phyloP scores from a whole-genome alignment of 2,113 vertebrate genomes.

The Laticauda colubrina region DNA sequence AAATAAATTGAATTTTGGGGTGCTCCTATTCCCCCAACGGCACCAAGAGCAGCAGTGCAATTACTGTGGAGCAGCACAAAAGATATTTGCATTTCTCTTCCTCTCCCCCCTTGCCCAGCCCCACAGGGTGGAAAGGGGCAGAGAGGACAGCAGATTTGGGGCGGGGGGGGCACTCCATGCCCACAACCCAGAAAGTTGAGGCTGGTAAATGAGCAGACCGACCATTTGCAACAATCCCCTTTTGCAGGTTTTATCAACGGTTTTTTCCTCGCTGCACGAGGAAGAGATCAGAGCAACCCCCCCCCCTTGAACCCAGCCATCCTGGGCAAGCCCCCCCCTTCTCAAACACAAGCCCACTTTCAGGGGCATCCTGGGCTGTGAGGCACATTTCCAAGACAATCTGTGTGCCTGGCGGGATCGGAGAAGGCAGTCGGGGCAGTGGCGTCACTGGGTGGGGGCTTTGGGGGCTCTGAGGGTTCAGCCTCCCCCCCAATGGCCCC shows the following conservation, averaged over 20 bases:
- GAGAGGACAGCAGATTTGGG: neutral
- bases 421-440: neutral
- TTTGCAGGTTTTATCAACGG: neutral
- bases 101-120: neutral
- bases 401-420: rapidly evolving
- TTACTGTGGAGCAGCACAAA: neutral
- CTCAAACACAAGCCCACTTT: neutral
- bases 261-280: neutral
- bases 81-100: neutral
- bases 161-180: neutral
- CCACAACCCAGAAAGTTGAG: neutral
- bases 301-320: neutral
- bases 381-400: neutral
- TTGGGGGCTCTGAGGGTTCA: neutral
- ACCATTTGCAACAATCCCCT: neutral
- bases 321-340: too few species aligned
- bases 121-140: neutral
- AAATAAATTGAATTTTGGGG: neutral
- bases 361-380: neutral
- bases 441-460: neutral
- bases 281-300: neutral
- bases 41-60: neutral
- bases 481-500: neutral
- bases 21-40: neutral
- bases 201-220: neutral